A percentile compares a stretch with the other conserved stretches of the same genome.
phyloP scores from a whole-genome alignment of 2,797 vertebrate genomes.

The Acanthis flammea region DNA sequence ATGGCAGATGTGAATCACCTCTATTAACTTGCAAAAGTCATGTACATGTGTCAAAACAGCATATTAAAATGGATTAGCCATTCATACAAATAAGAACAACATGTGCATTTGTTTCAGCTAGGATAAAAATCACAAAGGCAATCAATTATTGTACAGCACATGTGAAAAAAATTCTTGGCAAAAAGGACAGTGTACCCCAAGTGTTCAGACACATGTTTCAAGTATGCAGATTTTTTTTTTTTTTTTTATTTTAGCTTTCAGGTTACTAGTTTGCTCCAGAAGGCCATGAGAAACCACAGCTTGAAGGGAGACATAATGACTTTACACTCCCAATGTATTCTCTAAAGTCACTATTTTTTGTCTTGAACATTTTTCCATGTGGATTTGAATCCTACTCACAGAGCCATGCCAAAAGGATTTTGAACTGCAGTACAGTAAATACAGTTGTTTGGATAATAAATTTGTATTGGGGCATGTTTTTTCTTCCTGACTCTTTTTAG shows the following conservation, averaged over 20 bases:
- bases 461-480: background rate
- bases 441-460: background rate
- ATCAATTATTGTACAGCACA: slow-evolving; percentile 15
- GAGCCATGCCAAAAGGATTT: background rate
- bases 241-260: slow-evolving; percentile 1
- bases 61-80: slow-evolving; percentile 64
- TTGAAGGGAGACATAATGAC: background rate
- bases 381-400: background rate
- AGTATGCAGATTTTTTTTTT: rapidly evolving
- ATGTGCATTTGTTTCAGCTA: slow-evolving; percentile 54
- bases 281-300: background rate
- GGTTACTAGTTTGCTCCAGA: background rate
- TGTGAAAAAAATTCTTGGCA: slow-evolving; percentile 32
- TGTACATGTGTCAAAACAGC: slow-evolving; percentile 48
- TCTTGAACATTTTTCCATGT: background rate
- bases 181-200: background rate
- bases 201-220: slow-evolving; percentile 19
- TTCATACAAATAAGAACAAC: slow-evolving; percentile 66
- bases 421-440: background rate
- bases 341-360: background rate
- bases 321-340: background rate
- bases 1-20: slow-evolving; percentile 51
- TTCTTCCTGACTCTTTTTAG: background rate
- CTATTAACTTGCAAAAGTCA: slow-evolving; percentile 60
- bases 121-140: slow-evolving; percentile 48